Evolutionary conservation across 2,888 invertebrate genomes (phyloP).

Genomic region (Smittia sp.): DNA sequence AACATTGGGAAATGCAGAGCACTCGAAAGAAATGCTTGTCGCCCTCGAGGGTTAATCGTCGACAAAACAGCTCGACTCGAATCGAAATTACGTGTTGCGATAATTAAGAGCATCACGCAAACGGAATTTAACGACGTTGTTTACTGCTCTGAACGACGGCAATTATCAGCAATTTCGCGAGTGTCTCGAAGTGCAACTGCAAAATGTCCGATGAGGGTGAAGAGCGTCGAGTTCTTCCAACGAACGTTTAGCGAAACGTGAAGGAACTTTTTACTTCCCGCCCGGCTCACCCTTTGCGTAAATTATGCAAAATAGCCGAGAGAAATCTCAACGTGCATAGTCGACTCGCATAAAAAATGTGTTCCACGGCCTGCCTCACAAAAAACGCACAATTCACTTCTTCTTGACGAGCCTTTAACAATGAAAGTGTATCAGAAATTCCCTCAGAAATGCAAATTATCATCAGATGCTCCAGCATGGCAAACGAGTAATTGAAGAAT

Average conservation of each 20-base stretch:
- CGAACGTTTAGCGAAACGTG: not conserved
- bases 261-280: too few relatives aligned
- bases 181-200: too few relatives aligned
- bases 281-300: constrained; percentile 6
- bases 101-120: constrained; percentile 4
- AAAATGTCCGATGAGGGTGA: too few relatives aligned
- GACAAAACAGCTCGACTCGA: not conserved
- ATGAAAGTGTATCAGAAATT: constrained; percentile 6
- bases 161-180: too few relatives aligned
- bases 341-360: not conserved
- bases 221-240: too few relatives aligned
- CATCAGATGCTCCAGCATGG: not conserved
- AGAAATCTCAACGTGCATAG: constrained; percentile 13
- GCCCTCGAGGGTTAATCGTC: not conserved
- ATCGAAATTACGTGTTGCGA: not conserved
- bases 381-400: constrained; percentile 12
- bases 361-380: not conserved
- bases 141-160: too few relatives aligned
- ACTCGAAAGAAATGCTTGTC: not conserved
- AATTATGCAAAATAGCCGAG: not conserved
- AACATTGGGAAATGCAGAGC: not conserved
- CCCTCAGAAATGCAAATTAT: constrained; percentile 11
- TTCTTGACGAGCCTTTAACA: not conserved
- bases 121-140: not conserved
- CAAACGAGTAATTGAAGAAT: not conserved